Evolutionary conservation across 2,888 invertebrate genomes (phyloP).

Genomic region (Balanococcus diminutus): DNA sequence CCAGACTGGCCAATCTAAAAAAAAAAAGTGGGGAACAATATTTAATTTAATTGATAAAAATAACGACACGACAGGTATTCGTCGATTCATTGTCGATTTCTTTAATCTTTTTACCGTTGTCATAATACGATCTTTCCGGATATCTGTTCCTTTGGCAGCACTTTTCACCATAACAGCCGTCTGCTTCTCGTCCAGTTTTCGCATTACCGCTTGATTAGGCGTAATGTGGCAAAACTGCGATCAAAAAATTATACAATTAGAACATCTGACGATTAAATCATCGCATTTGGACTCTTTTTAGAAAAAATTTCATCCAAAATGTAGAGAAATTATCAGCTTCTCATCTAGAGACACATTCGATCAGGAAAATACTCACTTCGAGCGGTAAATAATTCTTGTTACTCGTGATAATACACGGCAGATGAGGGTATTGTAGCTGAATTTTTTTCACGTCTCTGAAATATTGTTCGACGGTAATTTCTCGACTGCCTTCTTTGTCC

Average conservation of each 20-base stretch:
- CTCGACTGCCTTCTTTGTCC: conserved; percentile 58
- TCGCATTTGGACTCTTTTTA: too few relatives aligned
- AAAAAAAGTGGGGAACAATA: not conserved
- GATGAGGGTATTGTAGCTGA: conserved; percentile 73
- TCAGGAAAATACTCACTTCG: conserved; percentile 72
- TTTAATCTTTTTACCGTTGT: not conserved
- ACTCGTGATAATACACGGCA: conserved; percentile 77
- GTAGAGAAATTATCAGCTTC: too few relatives aligned
- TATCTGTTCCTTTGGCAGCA: conserved; percentile 77
- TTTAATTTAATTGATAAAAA: not conserved
- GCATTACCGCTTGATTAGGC: conserved; percentile 77
- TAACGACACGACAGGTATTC: not conserved
- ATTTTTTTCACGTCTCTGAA: conserved; percentile 63
- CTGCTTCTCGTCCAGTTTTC: conserved; percentile 82
- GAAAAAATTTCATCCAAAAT: too few relatives aligned
- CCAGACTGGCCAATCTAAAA: conserved; percentile 59
- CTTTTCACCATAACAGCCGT: conserved; percentile 84
- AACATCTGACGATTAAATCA: too few relatives aligned
- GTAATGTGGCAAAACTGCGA: conserved; percentile 73
- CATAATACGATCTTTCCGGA: not conserved
- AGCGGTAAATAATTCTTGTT: conserved; percentile 80
- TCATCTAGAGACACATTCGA: too few relatives aligned
- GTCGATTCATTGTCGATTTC: not conserved
- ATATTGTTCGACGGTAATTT: conserved; percentile 64
- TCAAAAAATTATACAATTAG: too few relatives aligned